Conservation (phyloP, 2,113 vertebrate species). For the Prinia subflava region DNA sequence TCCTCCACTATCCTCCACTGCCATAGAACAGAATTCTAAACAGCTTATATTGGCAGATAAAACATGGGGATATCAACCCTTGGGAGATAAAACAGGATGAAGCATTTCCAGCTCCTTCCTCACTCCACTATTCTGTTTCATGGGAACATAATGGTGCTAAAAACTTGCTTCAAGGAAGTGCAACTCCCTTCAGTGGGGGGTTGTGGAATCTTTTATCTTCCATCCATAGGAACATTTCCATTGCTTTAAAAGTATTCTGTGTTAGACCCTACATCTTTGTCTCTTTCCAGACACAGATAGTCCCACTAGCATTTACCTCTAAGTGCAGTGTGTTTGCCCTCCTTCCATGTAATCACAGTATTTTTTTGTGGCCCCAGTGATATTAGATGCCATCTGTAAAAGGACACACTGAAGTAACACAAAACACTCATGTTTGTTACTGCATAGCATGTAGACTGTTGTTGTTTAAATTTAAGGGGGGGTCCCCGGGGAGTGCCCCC, state of each 20-base stretch:
- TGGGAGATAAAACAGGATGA: not conserved
- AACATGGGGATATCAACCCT: not conserved
- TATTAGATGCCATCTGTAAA: not conserved
- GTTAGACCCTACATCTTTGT: not conserved
- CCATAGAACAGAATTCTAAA: not conserved
- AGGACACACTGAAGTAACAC: not conserved
- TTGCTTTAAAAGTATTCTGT: not conserved
- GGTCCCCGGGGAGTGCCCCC: no score
- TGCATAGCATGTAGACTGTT: not conserved
- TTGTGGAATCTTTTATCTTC: not conserved
- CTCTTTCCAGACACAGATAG: not conserved
- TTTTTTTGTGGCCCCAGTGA: not conserved
- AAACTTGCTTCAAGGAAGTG: not conserved
- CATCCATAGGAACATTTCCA: not conserved
- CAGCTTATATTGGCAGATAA: not conserved
- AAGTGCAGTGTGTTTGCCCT: not conserved
- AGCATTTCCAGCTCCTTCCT: not conserved
- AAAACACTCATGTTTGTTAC: not conserved
- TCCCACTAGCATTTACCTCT: not conserved
- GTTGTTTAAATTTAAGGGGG: no score
- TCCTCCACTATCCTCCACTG: not conserved
- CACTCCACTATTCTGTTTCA: not conserved
- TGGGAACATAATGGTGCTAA: fast-evolving
- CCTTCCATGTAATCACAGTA: not conserved
- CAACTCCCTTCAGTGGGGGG: not conserved